These are phyloP conservation scores for Triops longicaudatus DNA, from an alignment of 1,140 invertebrate genomes.

Conservation along the genomic window DNA sequence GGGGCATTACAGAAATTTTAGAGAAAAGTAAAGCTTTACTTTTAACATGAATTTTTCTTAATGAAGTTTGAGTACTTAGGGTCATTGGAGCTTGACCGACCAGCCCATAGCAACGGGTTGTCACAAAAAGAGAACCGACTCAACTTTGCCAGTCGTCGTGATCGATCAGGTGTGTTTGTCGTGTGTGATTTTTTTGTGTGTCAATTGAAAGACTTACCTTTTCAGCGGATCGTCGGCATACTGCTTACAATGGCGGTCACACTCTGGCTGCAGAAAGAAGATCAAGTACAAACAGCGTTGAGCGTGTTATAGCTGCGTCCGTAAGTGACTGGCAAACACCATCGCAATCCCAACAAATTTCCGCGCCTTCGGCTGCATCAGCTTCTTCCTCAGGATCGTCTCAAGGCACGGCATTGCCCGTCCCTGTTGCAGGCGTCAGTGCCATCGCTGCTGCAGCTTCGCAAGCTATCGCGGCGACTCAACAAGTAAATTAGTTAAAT, in stretches of 20 bases:
- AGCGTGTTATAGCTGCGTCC: slow-evolving; percentile 28
- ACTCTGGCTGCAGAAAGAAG: slow-evolving; percentile 33
- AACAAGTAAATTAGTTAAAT: slow-evolving; percentile 54
- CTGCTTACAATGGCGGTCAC: slow-evolving; percentile 32
- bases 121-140: slow-evolving; percentile 27
- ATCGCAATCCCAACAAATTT: slow-evolving; percentile 31
- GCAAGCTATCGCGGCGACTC: slow-evolving; percentile 91
- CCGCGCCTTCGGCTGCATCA: slow-evolving; percentile 29
- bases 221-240: background rate
- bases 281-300: slow-evolving; percentile 30
- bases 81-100: slow-evolving; percentile 45
- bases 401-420: slow-evolving; percentile 46
- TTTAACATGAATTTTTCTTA: background rate
- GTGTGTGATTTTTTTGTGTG: background rate
- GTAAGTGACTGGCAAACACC: slow-evolving; percentile 24
- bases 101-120: slow-evolving; percentile 32
- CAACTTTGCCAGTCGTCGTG: background rate
- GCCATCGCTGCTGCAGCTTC: slow-evolving; percentile 90
- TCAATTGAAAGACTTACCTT: background rate
- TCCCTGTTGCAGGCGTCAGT: slow-evolving; percentile 64
- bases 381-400: slow-evolving; percentile 20
- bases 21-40: slow-evolving; percentile 57
- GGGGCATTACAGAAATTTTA: slow-evolving; percentile 91
- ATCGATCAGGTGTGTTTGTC: background rate
- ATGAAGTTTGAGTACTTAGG: slow-evolving; percentile 34